Base-by-base conservation (phyloP, 2,113 vertebrate species). In the Oenanthe melanoleuca region DNA sequence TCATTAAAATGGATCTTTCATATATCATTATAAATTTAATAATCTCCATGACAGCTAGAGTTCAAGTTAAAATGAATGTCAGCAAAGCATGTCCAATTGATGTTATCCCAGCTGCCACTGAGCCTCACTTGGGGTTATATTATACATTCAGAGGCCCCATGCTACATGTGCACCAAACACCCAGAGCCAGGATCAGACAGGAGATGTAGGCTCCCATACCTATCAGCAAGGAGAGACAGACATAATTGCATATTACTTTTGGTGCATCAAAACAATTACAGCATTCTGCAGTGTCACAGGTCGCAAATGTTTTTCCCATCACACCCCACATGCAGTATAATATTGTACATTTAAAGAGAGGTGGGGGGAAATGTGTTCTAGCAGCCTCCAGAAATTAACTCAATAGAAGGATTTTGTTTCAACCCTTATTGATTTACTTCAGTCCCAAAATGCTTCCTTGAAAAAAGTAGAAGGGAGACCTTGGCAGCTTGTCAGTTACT, bases 1-100 rank as follows among this genome's bases (percentile, higher is more conserved):
- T 96, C 97, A 98, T 97, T 98, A 98, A 98, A 98, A 97, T 97
- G 95, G 97, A 98, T 98, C 98, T 96, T 98, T 97, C 97, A 97
- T 97, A 97, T 97, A 98, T 98, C 97, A 98, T 98, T 97, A 98
- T 97, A 98, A 98, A 98, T 98, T 98, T 98, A 98, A 98, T 98
- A 98, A 98, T 98, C 97, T 97, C 98, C 97, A 98, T 98, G 98
- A 98, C 96, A 87, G 98, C 96, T 97, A 96, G 97, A 98, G 98
- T 98, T 98, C 97, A 98, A 98, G 97, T 98, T 98, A 98, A 98
- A 98, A 98, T 97, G 98, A 98, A 97, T 97, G 97, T 97, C 98
- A 98, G 97, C 97, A 98, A 98, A 98, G 97, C 98, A 97, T 98
- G 96, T 98, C 98, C 98, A 98, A 98, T 98, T 98, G 98, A 98